Percentiles rank a stretch among this genome's conserved stretches.
Evolutionary conservation across 1,140 invertebrate species (phyloP).

Genomic region (Leptopilina boulardi): DNA sequence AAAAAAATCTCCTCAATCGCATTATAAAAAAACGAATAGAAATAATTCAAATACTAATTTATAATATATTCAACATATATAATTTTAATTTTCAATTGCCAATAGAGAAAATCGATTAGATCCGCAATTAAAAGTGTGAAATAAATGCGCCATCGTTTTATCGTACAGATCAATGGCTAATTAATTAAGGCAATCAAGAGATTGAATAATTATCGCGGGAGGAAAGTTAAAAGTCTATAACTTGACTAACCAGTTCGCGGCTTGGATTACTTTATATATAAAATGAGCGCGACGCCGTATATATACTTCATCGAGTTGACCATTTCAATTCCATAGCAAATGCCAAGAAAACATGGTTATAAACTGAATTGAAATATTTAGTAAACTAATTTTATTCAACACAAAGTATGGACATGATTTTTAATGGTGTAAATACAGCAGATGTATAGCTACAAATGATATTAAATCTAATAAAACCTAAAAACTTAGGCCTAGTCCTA

Average conservation of each 20-base stretch:
- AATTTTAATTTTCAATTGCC: neutral
- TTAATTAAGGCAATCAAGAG: constrained; percentile 11
- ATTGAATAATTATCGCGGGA: constrained; percentile 15
- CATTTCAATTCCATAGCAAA: neutral
- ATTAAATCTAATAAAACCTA: too few species aligned
- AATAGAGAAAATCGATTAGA: neutral
- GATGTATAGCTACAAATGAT: too few species aligned
- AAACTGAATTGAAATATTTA: too few species aligned
- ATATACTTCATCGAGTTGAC: neutral
- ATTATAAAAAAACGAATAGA: too few species aligned
- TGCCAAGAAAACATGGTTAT: too few species aligned
- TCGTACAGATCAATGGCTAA: constrained; percentile 19
- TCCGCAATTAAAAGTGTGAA: constrained; percentile 19
- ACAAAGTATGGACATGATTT: too few species aligned
- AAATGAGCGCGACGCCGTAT: neutral
- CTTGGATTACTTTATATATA: neutral
- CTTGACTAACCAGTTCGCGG: constrained; percentile 14
- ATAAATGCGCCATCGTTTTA: constrained; percentile 5
- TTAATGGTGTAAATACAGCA: too few species aligned
- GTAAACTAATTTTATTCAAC: too few species aligned
- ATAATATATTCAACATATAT: too few species aligned
- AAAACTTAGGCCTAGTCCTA: too few species aligned
- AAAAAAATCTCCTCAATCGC: too few species aligned
- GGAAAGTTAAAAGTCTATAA: neutral
- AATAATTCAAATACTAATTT: too few species aligned